Percentiles rank a stretch among this genome's conserved stretches.
Conservation (phyloP, 53 echinoderm and acorn worm genomes). For the Henricia sp. region DNA sequence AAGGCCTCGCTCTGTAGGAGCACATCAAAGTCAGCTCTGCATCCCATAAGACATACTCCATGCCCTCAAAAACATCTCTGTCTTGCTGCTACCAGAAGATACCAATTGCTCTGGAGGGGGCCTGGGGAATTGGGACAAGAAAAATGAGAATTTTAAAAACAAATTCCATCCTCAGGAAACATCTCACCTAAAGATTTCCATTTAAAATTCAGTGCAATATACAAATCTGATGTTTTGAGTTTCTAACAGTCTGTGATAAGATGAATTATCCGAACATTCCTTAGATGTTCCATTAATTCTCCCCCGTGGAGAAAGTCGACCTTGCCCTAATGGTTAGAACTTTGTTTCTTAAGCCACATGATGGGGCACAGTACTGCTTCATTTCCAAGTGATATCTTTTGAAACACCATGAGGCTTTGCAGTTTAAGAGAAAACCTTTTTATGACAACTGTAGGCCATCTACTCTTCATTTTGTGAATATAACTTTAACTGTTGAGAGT, state of each 20-base stretch:
- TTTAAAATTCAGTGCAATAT: no score
- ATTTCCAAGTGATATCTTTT: no score
- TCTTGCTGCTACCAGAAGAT: not conserved
- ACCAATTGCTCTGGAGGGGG: constrained; percentile 8
- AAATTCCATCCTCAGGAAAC: no score
- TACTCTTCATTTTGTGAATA: not conserved
- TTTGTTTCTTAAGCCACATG: not conserved
- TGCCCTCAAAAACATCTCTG: constrained; percentile 8
- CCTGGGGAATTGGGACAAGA: no score
- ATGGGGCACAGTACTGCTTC: no score
- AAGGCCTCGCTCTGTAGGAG: constrained; percentile 37
- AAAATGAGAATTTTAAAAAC: no score
- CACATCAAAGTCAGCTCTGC: not conserved
- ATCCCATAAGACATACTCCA: not conserved
- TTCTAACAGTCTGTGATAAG: no score
- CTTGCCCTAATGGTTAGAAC: not conserved
- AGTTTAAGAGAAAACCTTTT: not conserved
- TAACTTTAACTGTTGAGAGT: not conserved
- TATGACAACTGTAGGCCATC: no score
- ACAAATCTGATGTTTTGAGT: no score
- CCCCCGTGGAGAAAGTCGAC: constrained; percentile 2
- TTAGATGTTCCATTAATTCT: no score
- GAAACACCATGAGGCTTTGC: not conserved
- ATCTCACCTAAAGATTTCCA: no score
- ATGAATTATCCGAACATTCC: no score